Conservation (phyloP, 2,113 vertebrate genomes). For the Oryzias woworae region DNA sequence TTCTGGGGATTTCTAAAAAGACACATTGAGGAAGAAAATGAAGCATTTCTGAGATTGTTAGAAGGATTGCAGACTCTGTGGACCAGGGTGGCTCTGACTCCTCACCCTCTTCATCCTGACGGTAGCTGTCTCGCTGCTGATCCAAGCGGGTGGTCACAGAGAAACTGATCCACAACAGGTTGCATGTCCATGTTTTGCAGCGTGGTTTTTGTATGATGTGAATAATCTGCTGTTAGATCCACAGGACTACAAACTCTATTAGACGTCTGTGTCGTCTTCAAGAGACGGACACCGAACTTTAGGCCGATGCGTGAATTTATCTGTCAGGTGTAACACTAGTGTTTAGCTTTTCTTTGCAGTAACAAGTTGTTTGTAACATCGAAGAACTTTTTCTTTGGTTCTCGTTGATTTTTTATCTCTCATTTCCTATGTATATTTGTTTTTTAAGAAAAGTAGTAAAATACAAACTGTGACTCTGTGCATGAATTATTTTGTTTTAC, state of each 20-base stretch:
- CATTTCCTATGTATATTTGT: conserved; percentile 80
- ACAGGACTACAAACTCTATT: conserved; percentile 51
- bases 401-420: conserved; percentile 72
- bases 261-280: conserved; percentile 10
- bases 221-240: conserved; percentile 61
- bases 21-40: too few species aligned
- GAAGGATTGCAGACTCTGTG: background rate
- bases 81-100: conserved; percentile 1
- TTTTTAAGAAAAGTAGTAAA: conserved; percentile 79
- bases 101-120: background rate
- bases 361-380: conserved; percentile 71
- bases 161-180: conserved; percentile 3
- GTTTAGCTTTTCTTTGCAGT: conserved; percentile 73
- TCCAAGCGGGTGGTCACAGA: background rate
- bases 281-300: conserved; percentile 31
- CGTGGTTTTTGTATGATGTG: conserved; percentile 57
- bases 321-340: conserved; percentile 67
- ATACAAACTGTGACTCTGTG: conserved; percentile 43
- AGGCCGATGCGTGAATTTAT: conserved; percentile 51
- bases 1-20: too few species aligned
- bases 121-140: too few species aligned
- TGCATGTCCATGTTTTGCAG: conserved; percentile 56
- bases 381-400: conserved; percentile 61
- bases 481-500: too few species aligned
- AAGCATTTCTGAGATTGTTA: too few species aligned